Base-by-base conservation (phyloP, 2,113 vertebrate species). In the Dolichallabes microphthalmus region DNA sequence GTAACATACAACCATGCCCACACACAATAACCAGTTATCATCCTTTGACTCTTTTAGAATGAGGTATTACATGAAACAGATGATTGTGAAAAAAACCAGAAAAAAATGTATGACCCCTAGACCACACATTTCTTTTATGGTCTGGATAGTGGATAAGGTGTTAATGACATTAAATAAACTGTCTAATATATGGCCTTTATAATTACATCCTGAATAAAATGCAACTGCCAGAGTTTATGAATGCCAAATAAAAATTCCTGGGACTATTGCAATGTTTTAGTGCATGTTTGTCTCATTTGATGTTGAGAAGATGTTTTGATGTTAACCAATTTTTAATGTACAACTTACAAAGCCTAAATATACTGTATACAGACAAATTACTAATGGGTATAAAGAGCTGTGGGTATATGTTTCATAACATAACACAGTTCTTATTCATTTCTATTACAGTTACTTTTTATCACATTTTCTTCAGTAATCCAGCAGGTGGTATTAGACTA, bases 1-100 rank as follows among this genome's bases (percentile, higher is more conserved):
- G 95, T 95, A 79, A 79, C 76, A 39, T 76, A 14, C 53, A 15
- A 53, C 50, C 27, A 75, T 30, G 39, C 11, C 17, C 52, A 30
- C 50, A 27, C 55, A 11, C 15, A 25, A 50, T 9, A 73, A 50
- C 69, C 71, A 50, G 2, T 69, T 73, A 22, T 73, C 69, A 73
- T 50, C 39, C 12, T 74, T 74, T 50, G 39, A 25, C 71, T 74
- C 39, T 50, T 52, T 74, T 50, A n/a, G 39, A n/a, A 50, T 50
- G 10, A 25, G 69, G 12, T 25, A 22, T 22, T 73, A 45, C 19
- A 25, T 74, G 39, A 12, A 73, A 25, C 5, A 50, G 20, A 71
- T 0, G 1, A n/a, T 32, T 68, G 4, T 68, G 27, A 30, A 68
- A 17, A 35, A 19, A 69, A 35, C 30, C 30, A 32, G 32, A 17